These are phyloP conservation scores for Glomeris maerens DNA, from an alignment of 1,140 invertebrate genomes.

Conservation along the genomic window DNA sequence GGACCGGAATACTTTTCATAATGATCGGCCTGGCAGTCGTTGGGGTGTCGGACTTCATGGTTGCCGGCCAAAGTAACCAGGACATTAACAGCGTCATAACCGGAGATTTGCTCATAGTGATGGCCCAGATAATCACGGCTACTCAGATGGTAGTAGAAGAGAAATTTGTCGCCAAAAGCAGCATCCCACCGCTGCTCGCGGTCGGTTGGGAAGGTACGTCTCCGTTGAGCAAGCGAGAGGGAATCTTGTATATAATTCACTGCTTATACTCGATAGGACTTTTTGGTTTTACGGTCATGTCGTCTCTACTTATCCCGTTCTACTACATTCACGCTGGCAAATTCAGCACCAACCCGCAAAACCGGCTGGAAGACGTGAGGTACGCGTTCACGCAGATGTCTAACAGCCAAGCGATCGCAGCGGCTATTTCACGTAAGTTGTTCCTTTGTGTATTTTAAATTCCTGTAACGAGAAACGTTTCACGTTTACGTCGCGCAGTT, in stretches of 20 bases:
- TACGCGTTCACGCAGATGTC: slow-evolving; percentile 72
- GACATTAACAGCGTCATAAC: slow-evolving; percentile 69
- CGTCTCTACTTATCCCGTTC: slow-evolving; percentile 59
- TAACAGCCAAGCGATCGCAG: slow-evolving; percentile 44
- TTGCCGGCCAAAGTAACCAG: slow-evolving; percentile 32
- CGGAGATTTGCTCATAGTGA: slow-evolving; percentile 80
- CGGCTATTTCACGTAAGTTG: slow-evolving; percentile 48
- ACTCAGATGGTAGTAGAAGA: slow-evolving; percentile 90
- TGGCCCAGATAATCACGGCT: slow-evolving; percentile 78
- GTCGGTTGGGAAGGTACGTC: slow-evolving; percentile 77
- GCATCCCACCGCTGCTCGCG: slow-evolving; percentile 69
- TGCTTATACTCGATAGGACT: slow-evolving; percentile 37
- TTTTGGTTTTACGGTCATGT: slow-evolving; percentile 67
- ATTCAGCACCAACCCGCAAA: slow-evolving; percentile 58
- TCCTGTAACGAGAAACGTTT: not conserved
- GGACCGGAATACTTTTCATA: slow-evolving; percentile 67
- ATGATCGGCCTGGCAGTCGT: slow-evolving; percentile 67
- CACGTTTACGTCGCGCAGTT: too few species aligned
- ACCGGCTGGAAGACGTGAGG: slow-evolving; percentile 67
- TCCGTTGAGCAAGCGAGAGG: not conserved
- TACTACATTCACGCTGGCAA: slow-evolving; percentile 62
- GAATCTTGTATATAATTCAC: not conserved
- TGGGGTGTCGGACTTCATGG: slow-evolving; percentile 59
- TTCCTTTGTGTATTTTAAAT: not conserved
- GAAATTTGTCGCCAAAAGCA: slow-evolving; percentile 63